Conservation (phyloP, 1,140 invertebrate species). For the Diorhabda carinulata region DNA sequence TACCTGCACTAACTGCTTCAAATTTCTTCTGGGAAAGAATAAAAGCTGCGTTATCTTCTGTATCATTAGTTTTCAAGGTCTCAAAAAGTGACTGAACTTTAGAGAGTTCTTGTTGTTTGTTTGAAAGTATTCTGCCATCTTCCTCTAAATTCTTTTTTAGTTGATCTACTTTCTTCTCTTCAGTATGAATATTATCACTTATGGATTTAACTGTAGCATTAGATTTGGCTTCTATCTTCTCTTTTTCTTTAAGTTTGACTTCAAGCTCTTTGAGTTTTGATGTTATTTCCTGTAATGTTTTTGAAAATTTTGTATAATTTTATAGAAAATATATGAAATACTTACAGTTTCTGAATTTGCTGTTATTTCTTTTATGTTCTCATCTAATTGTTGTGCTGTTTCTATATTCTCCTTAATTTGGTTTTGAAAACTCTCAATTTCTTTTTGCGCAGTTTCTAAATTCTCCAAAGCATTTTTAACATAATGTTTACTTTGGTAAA, state of each 20-base stretch:
- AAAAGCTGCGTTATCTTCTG: conserved; percentile 64
- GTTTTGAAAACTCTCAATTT: conserved; percentile 54
- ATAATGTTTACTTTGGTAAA: conserved; percentile 53
- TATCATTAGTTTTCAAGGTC: conserved; percentile 64
- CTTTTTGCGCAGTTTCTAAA: conserved; percentile 52
- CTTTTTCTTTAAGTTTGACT: conserved; percentile 58
- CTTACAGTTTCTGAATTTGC: conserved; percentile 57
- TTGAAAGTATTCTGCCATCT: conserved; percentile 62
- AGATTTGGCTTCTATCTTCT: conserved; percentile 66
- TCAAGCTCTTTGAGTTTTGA: conserved; percentile 65
- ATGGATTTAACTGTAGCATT: conserved; percentile 65
- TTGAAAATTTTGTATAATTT: too few relatives aligned
- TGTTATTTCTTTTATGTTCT: conserved; percentile 52
- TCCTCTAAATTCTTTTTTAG: conserved; percentile 66
- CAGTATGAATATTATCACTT: conserved; percentile 65
- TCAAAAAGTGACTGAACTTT: conserved; percentile 67
- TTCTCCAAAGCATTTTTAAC: conserved; percentile 55
- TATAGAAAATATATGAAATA: conserved; percentile 16
- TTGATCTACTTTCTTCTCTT: conserved; percentile 67
- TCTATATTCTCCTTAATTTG: conserved; percentile 54
- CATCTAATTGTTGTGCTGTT: conserved; percentile 50
- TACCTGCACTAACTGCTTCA: conserved; percentile 70
- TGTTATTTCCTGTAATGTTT: conserved; percentile 58
- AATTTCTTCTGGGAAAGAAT: conserved; percentile 72
- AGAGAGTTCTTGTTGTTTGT: conserved; percentile 65